Conservation (phyloP, 92 coral and sea anemone genomes). For the Epizoanthus illoricatus region DNA sequence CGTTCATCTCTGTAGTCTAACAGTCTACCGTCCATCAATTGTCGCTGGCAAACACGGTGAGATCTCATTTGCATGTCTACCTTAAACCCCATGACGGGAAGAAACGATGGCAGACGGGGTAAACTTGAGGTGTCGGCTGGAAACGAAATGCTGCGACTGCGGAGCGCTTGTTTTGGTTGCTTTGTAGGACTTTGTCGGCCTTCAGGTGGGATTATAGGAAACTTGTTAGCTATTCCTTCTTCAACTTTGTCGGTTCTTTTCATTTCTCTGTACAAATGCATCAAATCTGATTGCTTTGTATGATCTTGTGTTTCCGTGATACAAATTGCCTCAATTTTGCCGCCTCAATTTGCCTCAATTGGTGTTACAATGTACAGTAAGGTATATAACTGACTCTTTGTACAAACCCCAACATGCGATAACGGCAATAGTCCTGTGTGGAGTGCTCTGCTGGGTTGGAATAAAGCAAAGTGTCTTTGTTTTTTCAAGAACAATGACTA, state of each 20-base stretch:
- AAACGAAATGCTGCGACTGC: neutral
- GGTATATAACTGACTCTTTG: too few relatives aligned
- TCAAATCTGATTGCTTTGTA: neutral
- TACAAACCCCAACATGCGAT: too few relatives aligned
- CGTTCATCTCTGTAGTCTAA: constrained; percentile 13
- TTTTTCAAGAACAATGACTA: neutral
- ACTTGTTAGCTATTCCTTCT: neutral
- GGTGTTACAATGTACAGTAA: too few relatives aligned
- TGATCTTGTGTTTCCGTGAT: neutral
- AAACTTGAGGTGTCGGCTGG: neutral
- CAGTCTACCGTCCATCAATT: constrained; percentile 14
- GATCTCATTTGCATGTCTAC: constrained; percentile 34
- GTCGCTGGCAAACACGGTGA: neutral
- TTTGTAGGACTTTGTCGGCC: constrained; percentile 5
- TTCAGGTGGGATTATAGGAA: constrained; percentile 3
- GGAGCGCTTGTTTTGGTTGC: neutral
- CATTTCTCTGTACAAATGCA: neutral
- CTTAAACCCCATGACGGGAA: constrained; percentile 28
- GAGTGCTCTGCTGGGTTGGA: too few relatives aligned
- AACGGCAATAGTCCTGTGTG: too few relatives aligned
- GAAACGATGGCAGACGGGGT: constrained; percentile 33
- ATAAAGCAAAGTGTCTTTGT: too few relatives aligned
- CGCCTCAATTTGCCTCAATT: too few relatives aligned
- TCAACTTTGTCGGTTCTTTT: neutral
- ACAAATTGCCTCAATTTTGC: neutral